Conservation (phyloP, 2,888 invertebrate genomes). For the Alviniconcha strummeri region DNA sequence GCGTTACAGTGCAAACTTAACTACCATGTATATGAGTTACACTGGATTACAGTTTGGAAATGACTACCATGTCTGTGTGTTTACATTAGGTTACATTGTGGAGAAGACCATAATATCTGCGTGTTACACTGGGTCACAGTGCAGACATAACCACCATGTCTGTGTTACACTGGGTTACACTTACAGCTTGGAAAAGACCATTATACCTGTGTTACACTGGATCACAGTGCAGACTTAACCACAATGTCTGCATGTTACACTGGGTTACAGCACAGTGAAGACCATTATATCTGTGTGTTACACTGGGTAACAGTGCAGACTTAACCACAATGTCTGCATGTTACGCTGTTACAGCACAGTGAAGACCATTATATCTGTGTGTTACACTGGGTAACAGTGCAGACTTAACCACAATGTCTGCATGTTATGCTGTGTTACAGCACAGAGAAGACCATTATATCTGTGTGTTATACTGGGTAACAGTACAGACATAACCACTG, state of each 20-base stretch:
- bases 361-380: too few relatives aligned
- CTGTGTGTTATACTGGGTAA: background rate
- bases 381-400: too few relatives aligned
- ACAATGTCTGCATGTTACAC: background rate
- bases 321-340: background rate
- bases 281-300: too few relatives aligned
- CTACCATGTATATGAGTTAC: background rate
- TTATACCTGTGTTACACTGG: too few relatives aligned
- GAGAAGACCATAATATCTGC: background rate
- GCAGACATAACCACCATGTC: constrained; percentile 65
- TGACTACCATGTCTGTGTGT: too few relatives aligned
- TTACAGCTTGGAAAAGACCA: too few relatives aligned
- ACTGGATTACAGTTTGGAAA: too few relatives aligned
- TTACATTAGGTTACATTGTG: background rate
- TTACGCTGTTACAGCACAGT: too few relatives aligned
- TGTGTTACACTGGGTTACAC: background rate
- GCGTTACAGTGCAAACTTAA: background rate
- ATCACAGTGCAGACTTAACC: too few relatives aligned
- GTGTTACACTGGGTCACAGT: constrained; percentile 60
- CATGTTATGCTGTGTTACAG: background rate
- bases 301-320: background rate
- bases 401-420: background rate
- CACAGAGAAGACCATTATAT: too few relatives aligned
- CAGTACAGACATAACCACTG: too few relatives aligned
- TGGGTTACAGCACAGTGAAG: too few relatives aligned